A percentile compares a stretch with the other conserved stretches of the same genome.
Conservation (phyloP, 2,888 invertebrate species). For the Mechanitis mazaeus region DNA sequence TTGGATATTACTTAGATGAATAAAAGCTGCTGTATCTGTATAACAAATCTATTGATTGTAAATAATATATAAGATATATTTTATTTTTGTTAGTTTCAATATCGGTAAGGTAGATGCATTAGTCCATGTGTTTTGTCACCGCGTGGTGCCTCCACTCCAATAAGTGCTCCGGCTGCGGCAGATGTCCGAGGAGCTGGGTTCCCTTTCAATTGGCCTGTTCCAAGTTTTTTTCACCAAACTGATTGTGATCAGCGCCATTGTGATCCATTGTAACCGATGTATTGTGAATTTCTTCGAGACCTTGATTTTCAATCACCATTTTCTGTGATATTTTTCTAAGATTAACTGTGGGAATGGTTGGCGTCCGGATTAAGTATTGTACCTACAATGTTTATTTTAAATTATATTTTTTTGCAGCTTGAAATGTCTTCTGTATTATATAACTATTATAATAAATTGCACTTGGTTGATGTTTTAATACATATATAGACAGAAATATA, state of each 20-base stretch:
- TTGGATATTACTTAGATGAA: too few species aligned
- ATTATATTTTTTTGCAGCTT: neutral
- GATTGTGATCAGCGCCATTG: conserved; percentile 66
- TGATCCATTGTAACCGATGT: conserved; percentile 52
- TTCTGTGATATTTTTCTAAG: conserved; percentile 39
- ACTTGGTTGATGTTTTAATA: too few species aligned
- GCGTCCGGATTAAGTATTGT: conserved; percentile 47
- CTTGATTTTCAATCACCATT: conserved; percentile 51
- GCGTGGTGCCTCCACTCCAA: conserved; percentile 15
- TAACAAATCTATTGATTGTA: too few species aligned
- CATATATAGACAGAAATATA: too few species aligned
- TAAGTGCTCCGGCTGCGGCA: conserved; percentile 52
- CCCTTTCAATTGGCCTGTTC: conserved; percentile 66
- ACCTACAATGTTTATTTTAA: conserved; percentile 17
- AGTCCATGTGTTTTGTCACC: neutral
- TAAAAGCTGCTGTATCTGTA: too few species aligned
- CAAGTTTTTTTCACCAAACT: conserved; percentile 56
- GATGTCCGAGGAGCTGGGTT: conserved; percentile 52
- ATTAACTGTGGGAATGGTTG: conserved; percentile 57
- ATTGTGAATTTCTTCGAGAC: conserved; percentile 61
- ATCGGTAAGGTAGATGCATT: neutral
- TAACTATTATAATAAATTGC: neutral
- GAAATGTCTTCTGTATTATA: neutral
- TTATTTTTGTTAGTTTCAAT: neutral
- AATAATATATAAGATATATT: too few species aligned